A percentile compares a stretch with the other conserved stretches of the same genome.
phyloP scores from a whole-genome alignment of 2,797 vertebrate genomes.

The Urophycis tenuis region DNA sequence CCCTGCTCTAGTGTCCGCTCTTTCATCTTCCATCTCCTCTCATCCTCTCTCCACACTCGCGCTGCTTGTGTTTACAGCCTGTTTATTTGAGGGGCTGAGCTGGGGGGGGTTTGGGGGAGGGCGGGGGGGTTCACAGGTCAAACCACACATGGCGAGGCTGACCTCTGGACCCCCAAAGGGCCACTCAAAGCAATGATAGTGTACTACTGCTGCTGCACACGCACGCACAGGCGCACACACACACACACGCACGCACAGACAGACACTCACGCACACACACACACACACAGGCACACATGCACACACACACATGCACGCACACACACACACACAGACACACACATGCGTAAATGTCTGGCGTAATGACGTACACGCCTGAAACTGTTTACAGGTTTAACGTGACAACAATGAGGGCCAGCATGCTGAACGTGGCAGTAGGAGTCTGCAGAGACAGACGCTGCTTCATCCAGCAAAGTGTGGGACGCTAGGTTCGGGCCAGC shows the following conservation, averaged over 20 bases:
- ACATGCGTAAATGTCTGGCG: no score
- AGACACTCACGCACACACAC: not conserved
- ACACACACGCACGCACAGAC: not conserved
- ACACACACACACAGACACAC: no score
- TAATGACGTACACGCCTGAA: not conserved
- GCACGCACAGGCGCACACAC: no score
- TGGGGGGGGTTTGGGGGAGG: constrained; percentile 48
- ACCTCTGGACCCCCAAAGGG: constrained; percentile 60
- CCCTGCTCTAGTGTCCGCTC: not conserved
- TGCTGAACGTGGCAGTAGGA: not conserved
- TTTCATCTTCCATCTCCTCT: constrained; percentile 1
- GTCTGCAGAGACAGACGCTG: not conserved
- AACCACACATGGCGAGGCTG: constrained; percentile 71
- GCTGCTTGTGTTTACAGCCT: constrained; percentile 67
- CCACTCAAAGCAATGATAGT: constrained; percentile 68
- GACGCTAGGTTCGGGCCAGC: no score
- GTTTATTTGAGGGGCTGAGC: constrained; percentile 71
- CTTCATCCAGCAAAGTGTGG: not conserved
- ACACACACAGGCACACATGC: no score
- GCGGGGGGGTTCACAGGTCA: constrained; percentile 61
- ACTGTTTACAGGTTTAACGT: not conserved
- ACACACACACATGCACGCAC: no score
- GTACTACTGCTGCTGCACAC: constrained; percentile 59
- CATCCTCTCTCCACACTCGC: constrained; percentile 8
- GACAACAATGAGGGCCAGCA: not conserved